Percentiles rank a stretch among this genome's conserved stretches.
These are phyloP conservation scores for Coenobita brevimanus DNA, from an alignment of 1,140 invertebrate species.

Conservation along the genomic window DNA sequence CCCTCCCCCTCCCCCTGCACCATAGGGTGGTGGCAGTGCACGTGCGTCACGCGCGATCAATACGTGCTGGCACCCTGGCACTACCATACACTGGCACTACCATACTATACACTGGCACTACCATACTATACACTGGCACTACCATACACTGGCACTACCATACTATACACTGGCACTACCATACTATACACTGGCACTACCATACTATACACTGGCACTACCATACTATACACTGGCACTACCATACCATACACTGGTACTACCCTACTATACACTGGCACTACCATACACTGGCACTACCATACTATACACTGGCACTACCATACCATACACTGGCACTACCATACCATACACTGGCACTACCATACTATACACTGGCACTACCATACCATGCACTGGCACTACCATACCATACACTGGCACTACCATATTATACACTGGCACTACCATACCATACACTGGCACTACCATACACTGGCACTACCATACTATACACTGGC, in stretches of 20 bases:
- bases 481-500: background rate
- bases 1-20: background rate
- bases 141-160: background rate
- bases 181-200: too few species aligned
- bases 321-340: too few species aligned
- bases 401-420: background rate
- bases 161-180: background rate
- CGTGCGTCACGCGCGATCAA: conserved; percentile 50
- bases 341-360: conserved; percentile 15
- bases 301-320: background rate
- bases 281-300: background rate
- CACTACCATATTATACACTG: conserved; percentile 1
- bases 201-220: background rate
- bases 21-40: conserved; percentile 21
- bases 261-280: background rate
- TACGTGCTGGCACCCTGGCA: conserved; percentile 18
- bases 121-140: background rate
- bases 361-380: background rate
- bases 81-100: background rate
- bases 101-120: too few species aligned
- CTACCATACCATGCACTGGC: background rate
- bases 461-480: background rate
- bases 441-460: background rate
- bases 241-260: background rate
- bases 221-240: background rate